Evolutionary conservation across 2,113 vertebrate species (phyloP).

Genomic region (Budorcas taxicolor): DNA sequence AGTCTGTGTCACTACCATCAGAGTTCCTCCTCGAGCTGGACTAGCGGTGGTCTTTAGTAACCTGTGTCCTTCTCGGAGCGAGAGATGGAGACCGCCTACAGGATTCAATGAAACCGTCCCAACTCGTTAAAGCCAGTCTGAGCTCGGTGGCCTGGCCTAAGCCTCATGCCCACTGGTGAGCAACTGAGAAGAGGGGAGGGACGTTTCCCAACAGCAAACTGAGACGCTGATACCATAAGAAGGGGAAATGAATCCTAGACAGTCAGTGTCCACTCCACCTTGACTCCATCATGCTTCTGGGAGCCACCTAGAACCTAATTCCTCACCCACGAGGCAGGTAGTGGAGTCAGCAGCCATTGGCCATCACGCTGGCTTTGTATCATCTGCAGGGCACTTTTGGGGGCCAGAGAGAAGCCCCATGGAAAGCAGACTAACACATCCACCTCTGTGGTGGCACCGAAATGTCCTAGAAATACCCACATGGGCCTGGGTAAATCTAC

Average conservation of each 20-base stretch:
- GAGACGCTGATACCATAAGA: neutral
- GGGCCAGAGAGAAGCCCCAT: neutral
- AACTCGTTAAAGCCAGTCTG: neutral
- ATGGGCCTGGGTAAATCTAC: neutral
- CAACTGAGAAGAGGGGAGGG: neutral
- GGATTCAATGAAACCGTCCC: neutral
- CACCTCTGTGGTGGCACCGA: neutral
- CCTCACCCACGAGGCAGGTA: neutral
- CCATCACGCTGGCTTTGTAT: neutral
- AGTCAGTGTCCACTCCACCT: rapidly evolving
- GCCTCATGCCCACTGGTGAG: neutral
- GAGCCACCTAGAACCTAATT: neutral
- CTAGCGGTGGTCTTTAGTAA: neutral
- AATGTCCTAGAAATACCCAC: neutral
- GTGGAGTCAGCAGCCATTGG: neutral
- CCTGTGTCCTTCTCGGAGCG: neutral
- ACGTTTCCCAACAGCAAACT: neutral
- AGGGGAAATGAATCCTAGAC: neutral
- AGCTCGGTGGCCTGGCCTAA: neutral
- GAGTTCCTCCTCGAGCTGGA: neutral
- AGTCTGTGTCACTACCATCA: neutral
- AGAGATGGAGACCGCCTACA: too few species aligned
- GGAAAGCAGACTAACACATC: neutral
- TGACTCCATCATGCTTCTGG: neutral
- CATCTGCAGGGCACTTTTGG: neutral